Percentiles rank a stretch among this genome's conserved stretches.
Conservation (phyloP, 2,797 vertebrate genomes). For the Falco concolor region DNA sequence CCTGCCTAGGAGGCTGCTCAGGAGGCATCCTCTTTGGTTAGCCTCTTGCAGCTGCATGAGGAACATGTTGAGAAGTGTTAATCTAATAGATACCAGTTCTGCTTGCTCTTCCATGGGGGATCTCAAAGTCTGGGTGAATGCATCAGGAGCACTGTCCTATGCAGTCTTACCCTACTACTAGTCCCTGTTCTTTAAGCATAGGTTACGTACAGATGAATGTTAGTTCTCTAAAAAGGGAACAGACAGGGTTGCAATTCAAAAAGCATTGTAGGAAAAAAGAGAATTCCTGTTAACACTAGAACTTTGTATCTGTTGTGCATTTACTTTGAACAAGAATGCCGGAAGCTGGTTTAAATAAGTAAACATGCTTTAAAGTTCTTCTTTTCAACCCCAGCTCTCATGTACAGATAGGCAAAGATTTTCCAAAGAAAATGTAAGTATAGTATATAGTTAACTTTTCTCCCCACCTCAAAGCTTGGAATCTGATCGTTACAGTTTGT, state of each 20-base stretch:
- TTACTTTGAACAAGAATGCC: not conserved
- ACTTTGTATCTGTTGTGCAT: not conserved
- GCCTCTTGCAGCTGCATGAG: not conserved
- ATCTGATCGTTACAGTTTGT: not conserved
- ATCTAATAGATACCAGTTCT: not conserved
- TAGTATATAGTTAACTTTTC: not conserved
- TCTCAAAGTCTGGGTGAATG: not conserved
- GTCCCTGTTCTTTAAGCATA: not conserved
- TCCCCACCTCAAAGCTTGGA: not conserved
- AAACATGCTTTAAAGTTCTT: not conserved
- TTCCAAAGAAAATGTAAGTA: not conserved
- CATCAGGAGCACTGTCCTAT: not conserved
- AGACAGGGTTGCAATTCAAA: not conserved
- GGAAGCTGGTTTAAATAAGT: not conserved
- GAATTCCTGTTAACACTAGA: not conserved
- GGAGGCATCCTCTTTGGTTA: not conserved
- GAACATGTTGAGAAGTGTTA: not conserved
- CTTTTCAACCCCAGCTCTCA: not conserved
- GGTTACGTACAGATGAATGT: not conserved
- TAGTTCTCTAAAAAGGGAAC: not conserved
- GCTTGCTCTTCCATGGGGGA: not conserved
- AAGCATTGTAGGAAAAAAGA: not conserved
- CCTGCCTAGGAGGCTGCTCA: not conserved
- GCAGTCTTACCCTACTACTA: not conserved
- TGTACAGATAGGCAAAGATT: not conserved